Conservation (phyloP, 2,888 invertebrate species). For the Dolichopus griseipennis region DNA sequence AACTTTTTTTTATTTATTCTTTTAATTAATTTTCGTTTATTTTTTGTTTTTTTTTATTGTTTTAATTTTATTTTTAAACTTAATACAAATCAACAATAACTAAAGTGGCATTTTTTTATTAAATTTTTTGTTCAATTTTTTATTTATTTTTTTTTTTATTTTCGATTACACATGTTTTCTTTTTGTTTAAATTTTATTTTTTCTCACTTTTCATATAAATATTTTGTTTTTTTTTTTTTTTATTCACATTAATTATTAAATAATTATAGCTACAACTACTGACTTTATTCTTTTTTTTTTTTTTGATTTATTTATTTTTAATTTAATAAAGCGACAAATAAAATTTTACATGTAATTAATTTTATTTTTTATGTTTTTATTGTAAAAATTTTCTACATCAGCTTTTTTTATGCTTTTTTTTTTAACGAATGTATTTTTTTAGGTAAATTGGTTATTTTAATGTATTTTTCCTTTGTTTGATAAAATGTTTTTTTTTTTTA, state of each 20-base stretch:
- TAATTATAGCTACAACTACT: conserved; percentile 4
- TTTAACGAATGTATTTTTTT: not conserved
- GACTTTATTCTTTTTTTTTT: not conserved
- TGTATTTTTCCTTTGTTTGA: not conserved
- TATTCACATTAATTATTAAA: conserved; percentile 4
- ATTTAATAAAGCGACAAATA: not conserved
- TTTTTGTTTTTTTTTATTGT: not conserved
- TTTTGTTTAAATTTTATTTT: not conserved
- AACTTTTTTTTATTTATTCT: not conserved
- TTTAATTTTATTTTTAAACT: not conserved
- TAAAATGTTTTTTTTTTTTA: not conserved
- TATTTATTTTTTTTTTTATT: not conserved
- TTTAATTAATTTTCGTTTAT: not conserved
- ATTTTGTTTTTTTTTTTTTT: not conserved
- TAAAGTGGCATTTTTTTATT: not conserved
- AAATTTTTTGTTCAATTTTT: too few relatives aligned
- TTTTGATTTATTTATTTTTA: not conserved
- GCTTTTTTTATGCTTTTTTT: not conserved
- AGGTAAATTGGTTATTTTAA: not conserved
- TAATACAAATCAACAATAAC: conserved; percentile 6
- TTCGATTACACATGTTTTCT: not conserved
- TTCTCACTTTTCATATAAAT: not conserved
- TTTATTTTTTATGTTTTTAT: not conserved
- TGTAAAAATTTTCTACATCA: conserved; percentile 1
- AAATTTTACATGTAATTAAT: not conserved